These are phyloP conservation scores for Linnaemya vulpina DNA, from an alignment of 2,888 invertebrate species.

Conservation along the genomic window DNA sequence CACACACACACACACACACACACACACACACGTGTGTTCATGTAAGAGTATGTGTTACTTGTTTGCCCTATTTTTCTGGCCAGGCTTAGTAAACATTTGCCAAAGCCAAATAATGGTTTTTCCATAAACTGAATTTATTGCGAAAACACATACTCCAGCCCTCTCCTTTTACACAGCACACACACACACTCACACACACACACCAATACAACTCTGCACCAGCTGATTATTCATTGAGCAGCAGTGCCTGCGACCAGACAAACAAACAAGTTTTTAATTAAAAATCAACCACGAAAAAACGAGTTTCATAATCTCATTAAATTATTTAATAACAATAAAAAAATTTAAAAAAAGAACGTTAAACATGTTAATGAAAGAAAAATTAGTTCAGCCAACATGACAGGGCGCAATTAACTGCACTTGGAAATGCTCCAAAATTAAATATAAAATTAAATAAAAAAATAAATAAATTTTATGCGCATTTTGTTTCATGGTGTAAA, in stretches of 20 bases:
- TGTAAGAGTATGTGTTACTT: not conserved
- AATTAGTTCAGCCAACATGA: not conserved
- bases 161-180: too few relatives aligned
- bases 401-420: constrained; percentile 26
- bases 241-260: not conserved
- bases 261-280: constrained; percentile 61
- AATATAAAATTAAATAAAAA: too few relatives aligned
- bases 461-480: not conserved
- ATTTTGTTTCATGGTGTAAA: not conserved
- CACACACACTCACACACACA: constrained; percentile 1
- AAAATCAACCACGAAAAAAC: constrained; percentile 63
- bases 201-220: not conserved
- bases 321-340: constrained; percentile 52
- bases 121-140: constrained; percentile 31
- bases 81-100: constrained; percentile 36
- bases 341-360: not conserved
- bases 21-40: too few relatives aligned
- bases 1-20: not conserved
- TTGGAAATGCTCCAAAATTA: not conserved
- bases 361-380: constrained; percentile 12
- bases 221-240: not conserved
- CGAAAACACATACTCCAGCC: not conserved
- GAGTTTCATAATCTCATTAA: constrained; percentile 68
- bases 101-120: constrained; percentile 49
- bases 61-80: constrained; percentile 31